Percentiles rank a stretch among this genome's conserved stretches.
phyloP scores from a whole-genome alignment of 1,140 invertebrate genomes.

The Akabosia matsudoensis region DNA sequence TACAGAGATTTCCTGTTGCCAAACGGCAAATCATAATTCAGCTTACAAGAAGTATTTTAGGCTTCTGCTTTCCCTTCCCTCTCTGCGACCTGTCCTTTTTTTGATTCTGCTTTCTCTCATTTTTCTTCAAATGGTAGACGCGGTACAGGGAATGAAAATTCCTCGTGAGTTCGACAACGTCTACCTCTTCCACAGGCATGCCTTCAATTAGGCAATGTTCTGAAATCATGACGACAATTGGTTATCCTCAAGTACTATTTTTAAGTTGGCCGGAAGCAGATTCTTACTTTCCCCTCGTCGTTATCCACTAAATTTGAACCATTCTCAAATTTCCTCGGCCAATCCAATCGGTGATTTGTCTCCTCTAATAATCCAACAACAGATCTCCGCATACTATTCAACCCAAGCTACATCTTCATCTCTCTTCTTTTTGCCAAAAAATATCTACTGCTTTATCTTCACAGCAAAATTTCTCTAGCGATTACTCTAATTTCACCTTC shows the following conservation, averaged over 20 bases:
- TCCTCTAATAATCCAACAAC: too few species aligned
- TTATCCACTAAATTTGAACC: too few species aligned
- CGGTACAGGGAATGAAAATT: slow-evolving; percentile 43
- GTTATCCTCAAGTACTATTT: neutral
- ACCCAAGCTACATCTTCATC: too few species aligned
- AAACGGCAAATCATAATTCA: neutral
- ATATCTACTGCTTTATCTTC: too few species aligned
- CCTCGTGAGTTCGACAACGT: slow-evolving; percentile 32
- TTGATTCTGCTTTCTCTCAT: slow-evolving; percentile 41
- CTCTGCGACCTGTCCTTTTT: slow-evolving; percentile 31
- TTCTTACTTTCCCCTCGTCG: too few species aligned
- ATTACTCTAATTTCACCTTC: too few species aligned
- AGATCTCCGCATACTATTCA: too few species aligned
- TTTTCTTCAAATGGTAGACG: slow-evolving; percentile 39
- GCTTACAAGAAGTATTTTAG: slow-evolving; percentile 31
- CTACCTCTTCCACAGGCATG: slow-evolving; percentile 40
- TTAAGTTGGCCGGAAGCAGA: too few species aligned
- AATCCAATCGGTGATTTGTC: too few species aligned
- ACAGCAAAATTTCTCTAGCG: too few species aligned
- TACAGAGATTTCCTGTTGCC: neutral
- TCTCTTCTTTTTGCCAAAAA: too few species aligned
- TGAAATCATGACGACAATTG: neutral
- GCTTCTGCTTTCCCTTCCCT: slow-evolving; percentile 29
- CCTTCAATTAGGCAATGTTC: neutral
- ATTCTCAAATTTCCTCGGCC: too few species aligned